These are phyloP conservation scores for Scaptomyza reducta DNA, from an alignment of 2,888 invertebrate species.

Conservation along the genomic window DNA sequence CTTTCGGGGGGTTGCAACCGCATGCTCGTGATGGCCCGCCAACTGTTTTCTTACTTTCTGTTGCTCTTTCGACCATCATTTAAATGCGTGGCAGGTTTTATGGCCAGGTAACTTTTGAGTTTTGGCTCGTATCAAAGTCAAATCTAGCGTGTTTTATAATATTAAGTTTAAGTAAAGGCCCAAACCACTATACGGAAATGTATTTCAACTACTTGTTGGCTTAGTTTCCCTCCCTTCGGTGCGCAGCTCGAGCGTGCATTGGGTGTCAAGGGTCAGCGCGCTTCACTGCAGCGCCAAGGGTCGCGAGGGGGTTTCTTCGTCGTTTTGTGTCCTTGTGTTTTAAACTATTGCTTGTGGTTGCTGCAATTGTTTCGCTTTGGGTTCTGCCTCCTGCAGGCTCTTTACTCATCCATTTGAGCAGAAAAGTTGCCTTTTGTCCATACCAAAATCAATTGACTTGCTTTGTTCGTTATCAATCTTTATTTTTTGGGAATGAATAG, in stretches of 20 bases:
- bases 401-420: slow-evolving; percentile 21
- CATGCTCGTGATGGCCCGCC: slow-evolving; percentile 55
- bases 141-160: slow-evolving; percentile 22
- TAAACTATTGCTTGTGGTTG: slow-evolving; percentile 21
- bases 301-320: slow-evolving; percentile 33
- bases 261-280: slow-evolving; percentile 67
- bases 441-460: slow-evolving; percentile 24
- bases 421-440: slow-evolving; percentile 41
- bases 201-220: slow-evolving; percentile 48
- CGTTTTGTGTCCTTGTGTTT: too few species aligned
- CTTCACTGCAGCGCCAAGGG: slow-evolving; percentile 36
- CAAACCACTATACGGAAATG: slow-evolving; percentile 4
- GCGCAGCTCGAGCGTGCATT: slow-evolving; percentile 25
- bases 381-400: slow-evolving; percentile 12
- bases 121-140: slow-evolving; percentile 20
- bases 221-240: slow-evolving; percentile 26
- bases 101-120: slow-evolving; percentile 63
- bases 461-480: slow-evolving; percentile 23
- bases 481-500: slow-evolving; percentile 6
- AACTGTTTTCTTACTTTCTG: slow-evolving; percentile 32
- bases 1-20: slow-evolving; percentile 32
- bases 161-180: slow-evolving; percentile 25
- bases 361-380: slow-evolving; percentile 23
- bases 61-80: slow-evolving; percentile 51
- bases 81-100: slow-evolving; percentile 72